Base-by-base conservation (phyloP, 2,797 vertebrate species). In the Sebastiscus tertius region DNA sequence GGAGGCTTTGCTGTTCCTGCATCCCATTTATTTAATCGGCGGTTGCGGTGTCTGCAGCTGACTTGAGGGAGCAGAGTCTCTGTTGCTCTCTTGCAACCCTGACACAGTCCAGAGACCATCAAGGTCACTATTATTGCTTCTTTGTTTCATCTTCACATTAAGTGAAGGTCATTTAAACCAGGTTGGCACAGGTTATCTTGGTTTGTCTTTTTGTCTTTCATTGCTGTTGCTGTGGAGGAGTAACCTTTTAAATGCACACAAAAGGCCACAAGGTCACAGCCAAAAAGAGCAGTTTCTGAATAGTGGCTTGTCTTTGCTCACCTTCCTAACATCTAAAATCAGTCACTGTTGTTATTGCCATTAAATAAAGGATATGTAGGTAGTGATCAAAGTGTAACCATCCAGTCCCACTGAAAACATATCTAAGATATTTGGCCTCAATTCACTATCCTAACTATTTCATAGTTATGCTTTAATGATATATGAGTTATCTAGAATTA, bases 1-100 rank as follows among this genome's bases (percentile, higher is more conserved):
- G 60, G 64, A 83, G 76, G 82, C 79, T 75, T 76, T 71, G 34
- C 76, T 77, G 54, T 62, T 72, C 56, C 64, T 68, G 39, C 5
- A 61, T 52, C 49, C 39, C 27, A 71, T 82, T 75, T 82, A 72
- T 87, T 73, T 49, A 22, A 22, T 59, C 2, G 16, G 22, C n/a
- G 55, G 61, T 36, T 39, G 46, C 10, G 1, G 7, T 8, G 20
- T 66, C 34, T 74, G 42, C 65, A 46, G 55, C 55, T 33, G 16
- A 72, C 72, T 63, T 60, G 18, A 24, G 42, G 24, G 36, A 80
- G n/a, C 5, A 4, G 39, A 20, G 49, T 52, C 49, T 70, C 13
- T 77, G 46, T 46, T 62, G 20, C 68, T 73, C 59, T 33, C 49
- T 20, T 22, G 49, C 49, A n/a, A 22, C 49, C 46, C 46, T 20